These are phyloP conservation scores for Gallinago jamesoni DNA, from an alignment of 2,113 vertebrate species.

Conservation along the genomic window DNA sequence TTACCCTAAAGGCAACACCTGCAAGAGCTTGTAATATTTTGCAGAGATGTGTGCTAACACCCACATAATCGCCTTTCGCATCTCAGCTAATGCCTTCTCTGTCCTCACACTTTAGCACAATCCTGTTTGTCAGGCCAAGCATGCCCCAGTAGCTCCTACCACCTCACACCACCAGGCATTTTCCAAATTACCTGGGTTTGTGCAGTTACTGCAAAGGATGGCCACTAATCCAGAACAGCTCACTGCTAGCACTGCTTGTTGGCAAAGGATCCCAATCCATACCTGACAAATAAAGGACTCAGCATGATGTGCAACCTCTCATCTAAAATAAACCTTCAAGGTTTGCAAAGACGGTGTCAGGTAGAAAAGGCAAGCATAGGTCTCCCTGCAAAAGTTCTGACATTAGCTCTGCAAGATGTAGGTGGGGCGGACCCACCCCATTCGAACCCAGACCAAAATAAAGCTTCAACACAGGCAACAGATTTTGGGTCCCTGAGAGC, in stretches of 20 bases:
- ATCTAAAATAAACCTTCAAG: not conserved
- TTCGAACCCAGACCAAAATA: not conserved
- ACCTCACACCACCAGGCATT: not conserved
- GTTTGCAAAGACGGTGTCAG: not conserved
- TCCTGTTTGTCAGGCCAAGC: conserved; percentile 1
- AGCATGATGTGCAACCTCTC: not conserved
- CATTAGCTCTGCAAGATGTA: not conserved
- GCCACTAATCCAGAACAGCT: not conserved
- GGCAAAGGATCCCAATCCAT: not conserved
- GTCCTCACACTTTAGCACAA: not conserved
- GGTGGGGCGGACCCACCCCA: not conserved
- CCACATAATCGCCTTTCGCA: not conserved
- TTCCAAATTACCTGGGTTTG: not conserved
- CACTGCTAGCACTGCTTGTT: not conserved
- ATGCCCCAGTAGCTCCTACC: not conserved
- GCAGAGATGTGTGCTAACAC: not conserved
- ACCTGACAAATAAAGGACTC: not conserved
- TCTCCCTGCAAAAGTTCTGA: not conserved
- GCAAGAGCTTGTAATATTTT: conserved; percentile 3
- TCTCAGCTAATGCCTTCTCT: not conserved
- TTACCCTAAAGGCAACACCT: conserved; percentile 53
- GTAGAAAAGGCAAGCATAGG: not conserved
- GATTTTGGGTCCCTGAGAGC: not conserved
- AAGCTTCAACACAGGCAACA: not conserved
- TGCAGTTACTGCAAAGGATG: not conserved